Evolutionary conservation across 1,140 invertebrate genomes (phyloP).

Genomic region (Rhopalosiphum padi): DNA sequence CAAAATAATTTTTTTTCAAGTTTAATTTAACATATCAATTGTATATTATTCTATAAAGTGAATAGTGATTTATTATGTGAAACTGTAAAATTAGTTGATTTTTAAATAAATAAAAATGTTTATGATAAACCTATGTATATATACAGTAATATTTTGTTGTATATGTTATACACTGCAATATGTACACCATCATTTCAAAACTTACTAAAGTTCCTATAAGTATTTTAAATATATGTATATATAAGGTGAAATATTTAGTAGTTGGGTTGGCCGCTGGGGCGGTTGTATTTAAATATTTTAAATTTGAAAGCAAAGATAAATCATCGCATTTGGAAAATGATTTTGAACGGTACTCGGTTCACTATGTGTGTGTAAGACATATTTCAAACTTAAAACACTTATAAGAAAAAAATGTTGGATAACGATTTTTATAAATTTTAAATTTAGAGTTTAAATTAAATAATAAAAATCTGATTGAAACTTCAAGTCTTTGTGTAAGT

Average conservation of each 20-base stretch:
- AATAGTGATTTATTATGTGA: background rate
- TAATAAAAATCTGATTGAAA: background rate
- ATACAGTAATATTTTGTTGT: no score
- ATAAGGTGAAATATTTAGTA: background rate
- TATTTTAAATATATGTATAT: background rate
- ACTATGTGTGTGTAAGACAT: background rate
- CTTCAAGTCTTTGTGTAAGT: background rate
- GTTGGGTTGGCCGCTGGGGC: background rate
- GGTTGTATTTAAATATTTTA: background rate
- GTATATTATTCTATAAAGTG: background rate
- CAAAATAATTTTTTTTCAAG: background rate
- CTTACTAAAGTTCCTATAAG: background rate
- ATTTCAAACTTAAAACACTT: background rate
- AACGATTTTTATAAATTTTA: background rate
- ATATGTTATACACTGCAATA: no score
- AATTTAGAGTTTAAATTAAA: background rate
- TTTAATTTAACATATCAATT: background rate
- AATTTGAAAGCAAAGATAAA: constrained; percentile 1
- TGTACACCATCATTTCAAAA: background rate
- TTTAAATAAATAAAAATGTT: background rate
- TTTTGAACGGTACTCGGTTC: background rate
- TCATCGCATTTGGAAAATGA: background rate
- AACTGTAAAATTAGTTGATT: background rate
- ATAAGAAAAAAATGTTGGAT: background rate
- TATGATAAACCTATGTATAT: no score